Conservation (phyloP, 2,797 vertebrate species). For the Spinus pinus region DNA sequence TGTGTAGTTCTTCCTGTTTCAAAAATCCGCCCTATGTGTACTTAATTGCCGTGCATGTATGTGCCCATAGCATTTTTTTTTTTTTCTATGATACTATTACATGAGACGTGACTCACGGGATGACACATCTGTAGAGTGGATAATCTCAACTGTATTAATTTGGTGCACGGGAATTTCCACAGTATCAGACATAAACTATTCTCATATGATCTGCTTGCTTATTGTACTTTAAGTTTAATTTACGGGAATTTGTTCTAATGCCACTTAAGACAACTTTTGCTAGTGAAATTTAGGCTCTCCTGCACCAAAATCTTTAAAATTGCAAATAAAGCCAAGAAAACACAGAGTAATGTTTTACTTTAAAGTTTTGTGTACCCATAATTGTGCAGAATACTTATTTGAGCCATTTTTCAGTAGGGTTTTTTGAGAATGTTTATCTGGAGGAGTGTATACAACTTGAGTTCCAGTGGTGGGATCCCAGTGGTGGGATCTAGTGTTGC, state of each 20-base stretch:
- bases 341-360: neutral
- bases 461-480: neutral
- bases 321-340: neutral
- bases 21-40: neutral
- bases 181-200: neutral
- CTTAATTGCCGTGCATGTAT: neutral
- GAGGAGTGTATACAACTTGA: neutral
- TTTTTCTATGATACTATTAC: neutral
- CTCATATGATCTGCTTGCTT: neutral
- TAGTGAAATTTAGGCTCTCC: neutral
- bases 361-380: neutral
- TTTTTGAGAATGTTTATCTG: neutral
- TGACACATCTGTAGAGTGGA: conserved; percentile 31
- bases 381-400: neutral
- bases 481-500: neutral
- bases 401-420: rapidly evolving
- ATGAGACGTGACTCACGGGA: conserved; percentile 18
- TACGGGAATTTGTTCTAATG: neutral
- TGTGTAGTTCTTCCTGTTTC: neutral
- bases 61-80: neutral
- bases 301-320: neutral
- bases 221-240: neutral
- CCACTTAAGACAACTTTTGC: neutral
- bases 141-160: conserved; percentile 22
- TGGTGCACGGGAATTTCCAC: conserved; percentile 10